Evolutionary conservation across 1,140 invertebrate genomes (phyloP).

Genomic region (Maconellicoccus hirsutus): DNA sequence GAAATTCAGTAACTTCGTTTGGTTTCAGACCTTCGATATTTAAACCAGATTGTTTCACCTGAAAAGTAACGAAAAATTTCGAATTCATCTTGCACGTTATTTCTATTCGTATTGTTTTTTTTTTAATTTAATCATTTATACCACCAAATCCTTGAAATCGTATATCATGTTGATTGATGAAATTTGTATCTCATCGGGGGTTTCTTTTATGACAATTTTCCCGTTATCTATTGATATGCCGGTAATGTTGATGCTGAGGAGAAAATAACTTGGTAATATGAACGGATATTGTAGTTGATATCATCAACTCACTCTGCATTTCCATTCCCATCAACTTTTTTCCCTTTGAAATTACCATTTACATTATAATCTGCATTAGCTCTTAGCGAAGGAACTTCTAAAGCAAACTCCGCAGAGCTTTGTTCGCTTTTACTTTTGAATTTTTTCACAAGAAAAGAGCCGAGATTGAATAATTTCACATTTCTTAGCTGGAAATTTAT

Average conservation of each 20-base stretch:
- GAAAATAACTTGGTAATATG: neutral
- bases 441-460: constrained; percentile 14
- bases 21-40: neutral
- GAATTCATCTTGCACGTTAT: too few species aligned
- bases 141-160: constrained; percentile 4
- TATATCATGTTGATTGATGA: neutral
- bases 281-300: neutral
- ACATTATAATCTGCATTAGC: neutral
- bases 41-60: neutral
- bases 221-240: constrained; percentile 5
- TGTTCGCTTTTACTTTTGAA: constrained; percentile 11
- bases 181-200: constrained; percentile 3
- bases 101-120: too few species aligned
- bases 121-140: neutral
- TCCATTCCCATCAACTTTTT: neutral
- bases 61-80: neutral
- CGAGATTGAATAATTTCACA: neutral
- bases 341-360: constrained; percentile 13
- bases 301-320: neutral
- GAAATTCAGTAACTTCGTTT: neutral
- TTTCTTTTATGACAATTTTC: constrained; percentile 11
- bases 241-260: neutral
- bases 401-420: neutral
- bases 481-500: neutral
- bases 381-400: neutral